Evolutionary conservation across 1,140 invertebrate genomes (phyloP).

Genomic region (Drosophila eugracilis): DNA sequence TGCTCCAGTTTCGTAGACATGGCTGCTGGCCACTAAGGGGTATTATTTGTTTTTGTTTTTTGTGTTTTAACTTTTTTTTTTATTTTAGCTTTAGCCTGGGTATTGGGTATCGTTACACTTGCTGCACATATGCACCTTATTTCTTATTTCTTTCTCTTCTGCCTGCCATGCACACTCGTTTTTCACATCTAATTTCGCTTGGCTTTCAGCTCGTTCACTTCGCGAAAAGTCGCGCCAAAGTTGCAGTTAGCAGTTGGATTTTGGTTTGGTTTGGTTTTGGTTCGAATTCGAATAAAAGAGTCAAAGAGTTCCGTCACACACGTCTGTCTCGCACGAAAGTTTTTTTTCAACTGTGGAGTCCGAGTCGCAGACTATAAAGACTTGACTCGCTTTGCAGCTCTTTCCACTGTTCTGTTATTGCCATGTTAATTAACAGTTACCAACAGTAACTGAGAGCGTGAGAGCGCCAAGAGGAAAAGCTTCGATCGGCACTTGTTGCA

Average conservation of each 20-base stretch:
- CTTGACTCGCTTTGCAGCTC: slow-evolving; percentile 6
- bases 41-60: slow-evolving; percentile 30
- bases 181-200: slow-evolving; percentile 55
- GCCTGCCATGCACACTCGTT: slow-evolving; percentile 52
- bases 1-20: slow-evolving; percentile 81
- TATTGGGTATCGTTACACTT: slow-evolving; percentile 63
- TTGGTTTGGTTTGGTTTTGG: slow-evolving; percentile 24
- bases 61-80: slow-evolving; percentile 8
- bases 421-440: neutral
- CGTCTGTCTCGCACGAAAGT: slow-evolving; percentile 78
- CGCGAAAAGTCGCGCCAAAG: slow-evolving; percentile 61
- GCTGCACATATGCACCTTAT: slow-evolving; percentile 59
- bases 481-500: slow-evolving; percentile 55
- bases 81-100: slow-evolving; percentile 8
- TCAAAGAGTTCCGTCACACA: slow-evolving; percentile 53
- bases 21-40: slow-evolving; percentile 52
- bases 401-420: neutral
- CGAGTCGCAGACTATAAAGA: neutral
- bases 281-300: no score
- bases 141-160: slow-evolving; percentile 63
- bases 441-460: neutral
- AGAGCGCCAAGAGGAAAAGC: slow-evolving; percentile 42
- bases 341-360: slow-evolving; percentile 65
- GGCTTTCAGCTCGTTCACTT: slow-evolving; percentile 50
- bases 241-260: slow-evolving; percentile 33